Evolutionary conservation across 2,888 invertebrate species (phyloP), one percentile per base, ranked within the genome.

Genomic region (Heliothis peltigera): DNA sequence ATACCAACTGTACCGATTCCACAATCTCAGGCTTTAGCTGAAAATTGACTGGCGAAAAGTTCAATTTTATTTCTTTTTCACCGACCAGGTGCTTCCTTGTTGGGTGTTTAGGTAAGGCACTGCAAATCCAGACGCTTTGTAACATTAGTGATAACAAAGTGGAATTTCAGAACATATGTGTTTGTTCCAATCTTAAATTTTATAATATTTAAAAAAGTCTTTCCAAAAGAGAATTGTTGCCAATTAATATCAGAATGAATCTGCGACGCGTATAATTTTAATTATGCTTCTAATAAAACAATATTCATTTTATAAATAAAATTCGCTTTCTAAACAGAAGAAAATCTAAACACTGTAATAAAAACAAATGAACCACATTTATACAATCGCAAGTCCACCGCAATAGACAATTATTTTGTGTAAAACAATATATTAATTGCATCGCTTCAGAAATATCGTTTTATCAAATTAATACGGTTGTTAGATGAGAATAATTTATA

Each of bases 401-500:
- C 47, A 32, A 48, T 49, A n/a, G 48, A 51, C 2, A 17, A 47
- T 48, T 39, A 47, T 39, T 62, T 17, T 7, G 22, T n/a, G 4
- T 56, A 58, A 19, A 65, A 43, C 18, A 46, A 73, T 73, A 62
- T n/a, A n/a, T n/a, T 49, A 66, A 70, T 65, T 48, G 44, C 39
- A 54, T 65, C 61, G 64, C 49, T 72, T 32, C 8, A 72, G 49
- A 47, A 66, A 63, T 58, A 58, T 32, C 46, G 48, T 51, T 57
- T 25, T 67, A 22, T 48, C 52, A 60, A 77, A 77, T 70, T 75
- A 64, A 63, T 75, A 56, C 63, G 18, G 42, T 44, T 42, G 48
- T 55, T 55, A 52, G 28, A 44, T 25, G 52, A 56, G 54, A 70
- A 60, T 35, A 63, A 80, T 77, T 77, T 59, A 77, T 79, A 56